Evolutionary conservation across 2,797 vertebrate species (phyloP), one percentile per base, ranked within the genome.

Genomic region (Tympanoctomys barrerae): DNA sequence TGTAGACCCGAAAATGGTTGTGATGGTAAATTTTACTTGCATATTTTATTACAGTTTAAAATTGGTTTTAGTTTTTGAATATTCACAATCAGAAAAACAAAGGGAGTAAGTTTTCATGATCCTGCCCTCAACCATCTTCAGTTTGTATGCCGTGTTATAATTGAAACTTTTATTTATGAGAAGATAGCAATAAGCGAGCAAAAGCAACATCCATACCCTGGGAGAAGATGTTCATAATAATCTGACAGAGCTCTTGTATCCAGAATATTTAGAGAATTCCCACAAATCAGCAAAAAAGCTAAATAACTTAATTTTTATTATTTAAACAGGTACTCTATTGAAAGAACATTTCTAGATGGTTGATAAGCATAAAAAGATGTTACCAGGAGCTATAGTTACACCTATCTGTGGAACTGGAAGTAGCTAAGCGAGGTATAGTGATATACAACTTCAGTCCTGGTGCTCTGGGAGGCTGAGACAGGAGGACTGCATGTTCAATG

Each of bases 21-120:
- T 26, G 7, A n/a, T 46, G 52, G 46, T 39, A 57, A 28, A 80
- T 78, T 46, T 78, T 78, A 42, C 31, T 31, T 33, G 28, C 57
- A 11, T 85, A 42, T 92, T 75, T 90, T 64, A 46, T 42, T 6
- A 31, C 42, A 57, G 36, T 12, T 26, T 92, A 93, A 83, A 21
- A 33, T 77, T 81, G 42, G 75, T 91, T 91, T 85, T 21, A 81
- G 21, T 70, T 96, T 96, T 84, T 81, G 36, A 93, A 36, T 93
- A 71, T 90, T 89, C 36, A 59, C 77, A 57, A 90, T 95, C 80
- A 82, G 93, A 89, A 95, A 87, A 91, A 83, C 81, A 89, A 89
- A 96, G 68, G 39, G n/a, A 87, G n/a, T 61, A 64, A 64, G 31
- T 90, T 46, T 89, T 92, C 49, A 52, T 84, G 26, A 33, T 62